A percentile compares a stretch with the other conserved stretches of the same genome.
phyloP scores from a whole-genome alignment of 2,797 vertebrate genomes.

The Myripristis jacobus region DNA sequence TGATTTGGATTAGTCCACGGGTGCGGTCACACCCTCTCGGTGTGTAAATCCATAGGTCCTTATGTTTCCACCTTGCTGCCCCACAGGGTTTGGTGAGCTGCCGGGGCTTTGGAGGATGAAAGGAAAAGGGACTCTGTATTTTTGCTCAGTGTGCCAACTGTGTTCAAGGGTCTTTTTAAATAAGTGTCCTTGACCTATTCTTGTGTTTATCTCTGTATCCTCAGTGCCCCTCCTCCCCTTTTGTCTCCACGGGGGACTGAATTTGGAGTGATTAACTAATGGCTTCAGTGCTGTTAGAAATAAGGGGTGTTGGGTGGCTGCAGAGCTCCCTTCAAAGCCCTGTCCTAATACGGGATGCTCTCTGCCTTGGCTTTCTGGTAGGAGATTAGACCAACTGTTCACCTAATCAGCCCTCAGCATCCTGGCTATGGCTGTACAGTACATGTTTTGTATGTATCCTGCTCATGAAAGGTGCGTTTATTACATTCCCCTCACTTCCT shows the following conservation, averaged over 20 bases:
- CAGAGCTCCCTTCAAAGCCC: conserved; percentile 84
- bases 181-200: conserved; percentile 71
- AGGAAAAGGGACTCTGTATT: conserved; percentile 67
- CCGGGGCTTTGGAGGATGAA: conserved; percentile 79
- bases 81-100: conserved; percentile 63
- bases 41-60: conserved; percentile 70
- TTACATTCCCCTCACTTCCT: conserved; percentile 82
- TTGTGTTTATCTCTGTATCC: conserved; percentile 65
- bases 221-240: conserved; percentile 82
- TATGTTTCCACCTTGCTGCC: conserved; percentile 66
- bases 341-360: conserved; percentile 82
- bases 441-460: conserved; percentile 47
- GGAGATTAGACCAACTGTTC: conserved; percentile 90
- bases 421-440: conserved; percentile 45
- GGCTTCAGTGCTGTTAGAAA: conserved; percentile 88
- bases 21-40: conserved; percentile 62
- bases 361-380: conserved; percentile 83
- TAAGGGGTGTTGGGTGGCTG: conserved; percentile 78
- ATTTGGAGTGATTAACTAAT: conserved; percentile 93
- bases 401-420: conserved; percentile 74
- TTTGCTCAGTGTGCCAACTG: conserved; percentile 68
- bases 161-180: conserved; percentile 76
- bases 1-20: conserved; percentile 79
- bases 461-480: conserved; percentile 56
- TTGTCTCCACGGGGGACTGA: conserved; percentile 84